A percentile compares a stretch with the other conserved stretches of the same genome.
phyloP scores from a whole-genome alignment of 1,140 invertebrate genomes.

The Drosophila nikananu region DNA sequence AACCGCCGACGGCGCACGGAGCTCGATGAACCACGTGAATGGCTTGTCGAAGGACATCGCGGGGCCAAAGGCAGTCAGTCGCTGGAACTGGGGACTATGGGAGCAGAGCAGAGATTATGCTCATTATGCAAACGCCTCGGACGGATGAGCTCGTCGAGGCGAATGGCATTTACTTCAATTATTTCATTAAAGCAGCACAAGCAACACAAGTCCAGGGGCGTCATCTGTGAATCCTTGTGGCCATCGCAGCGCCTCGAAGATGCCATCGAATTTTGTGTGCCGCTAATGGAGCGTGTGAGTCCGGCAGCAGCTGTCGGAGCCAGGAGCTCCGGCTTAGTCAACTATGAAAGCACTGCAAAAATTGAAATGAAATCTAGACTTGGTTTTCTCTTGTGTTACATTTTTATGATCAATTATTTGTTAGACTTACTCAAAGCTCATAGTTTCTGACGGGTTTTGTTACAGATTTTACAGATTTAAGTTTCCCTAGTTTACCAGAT shows the following conservation, averaged over 20 bases:
- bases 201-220: slow-evolving; percentile 39
- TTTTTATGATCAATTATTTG: too few relatives aligned
- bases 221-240: slow-evolving; percentile 45
- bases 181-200: slow-evolving; percentile 60
- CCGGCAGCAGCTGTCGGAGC: slow-evolving; percentile 47
- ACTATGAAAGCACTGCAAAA: slow-evolving; percentile 34
- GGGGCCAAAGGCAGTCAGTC: not conserved
- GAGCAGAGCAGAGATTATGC: slow-evolving; percentile 35
- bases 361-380: not conserved
- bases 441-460: too few relatives aligned
- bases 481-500: not conserved
- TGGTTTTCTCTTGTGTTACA: not conserved
- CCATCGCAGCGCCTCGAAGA: slow-evolving; percentile 32
- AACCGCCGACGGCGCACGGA: slow-evolving; percentile 25
- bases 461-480: not conserved
- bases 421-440: too few relatives aligned
- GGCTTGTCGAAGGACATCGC: slow-evolving; percentile 10
- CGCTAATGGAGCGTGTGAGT: slow-evolving; percentile 80
- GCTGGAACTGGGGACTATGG: not conserved
- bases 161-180: slow-evolving; percentile 73
- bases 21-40: slow-evolving; percentile 27
- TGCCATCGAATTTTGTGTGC: slow-evolving; percentile 50
- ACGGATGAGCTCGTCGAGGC: slow-evolving; percentile 40
- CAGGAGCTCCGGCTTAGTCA: slow-evolving; percentile 68
- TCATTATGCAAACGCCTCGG: slow-evolving; percentile 55